A percentile compares a stretch with the other conserved stretches of the same genome.
Conservation (phyloP, 2,113 vertebrate genomes). For the Clinocottus analis region DNA sequence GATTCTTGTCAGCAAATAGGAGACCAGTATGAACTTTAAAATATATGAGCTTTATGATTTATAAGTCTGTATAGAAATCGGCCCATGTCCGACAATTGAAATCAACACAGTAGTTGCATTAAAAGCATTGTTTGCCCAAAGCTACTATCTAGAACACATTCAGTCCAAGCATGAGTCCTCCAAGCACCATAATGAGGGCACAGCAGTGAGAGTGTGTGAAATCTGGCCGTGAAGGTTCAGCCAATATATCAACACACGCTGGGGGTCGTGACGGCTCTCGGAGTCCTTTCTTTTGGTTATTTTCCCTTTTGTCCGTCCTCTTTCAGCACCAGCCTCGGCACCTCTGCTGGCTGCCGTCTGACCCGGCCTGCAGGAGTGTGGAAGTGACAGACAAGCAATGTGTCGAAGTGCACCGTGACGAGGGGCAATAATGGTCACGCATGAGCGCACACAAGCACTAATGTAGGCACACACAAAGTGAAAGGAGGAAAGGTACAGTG, state of each 20-base stretch:
- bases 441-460: background rate
- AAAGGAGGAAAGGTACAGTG: background rate
- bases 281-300: slow-evolving; percentile 44
- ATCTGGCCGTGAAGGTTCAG: slow-evolving; percentile 56
- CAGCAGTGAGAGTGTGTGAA: slow-evolving; percentile 42
- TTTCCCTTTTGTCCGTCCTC: slow-evolving; percentile 37
- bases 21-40: background rate
- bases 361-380: slow-evolving; percentile 54
- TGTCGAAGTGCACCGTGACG: slow-evolving; percentile 46
- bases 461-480: background rate
- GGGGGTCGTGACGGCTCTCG: slow-evolving; percentile 57
- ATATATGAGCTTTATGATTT: background rate
- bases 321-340: slow-evolving; percentile 55
- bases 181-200: slow-evolving; percentile 43
- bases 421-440: slow-evolving; percentile 22
- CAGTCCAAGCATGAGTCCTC: slow-evolving; percentile 20
- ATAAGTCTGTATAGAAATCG: background rate
- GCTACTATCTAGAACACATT: background rate
- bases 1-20: background rate
- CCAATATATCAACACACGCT: slow-evolving; percentile 53
- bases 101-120: slow-evolving; percentile 12
- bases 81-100: background rate
- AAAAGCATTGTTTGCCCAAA: background rate
- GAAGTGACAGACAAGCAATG: slow-evolving; percentile 55
- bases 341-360: slow-evolving; percentile 49